These are phyloP conservation scores for Littorina saxatilis DNA, from an alignment of 1,140 invertebrate genomes.

Conservation along the genomic window DNA sequence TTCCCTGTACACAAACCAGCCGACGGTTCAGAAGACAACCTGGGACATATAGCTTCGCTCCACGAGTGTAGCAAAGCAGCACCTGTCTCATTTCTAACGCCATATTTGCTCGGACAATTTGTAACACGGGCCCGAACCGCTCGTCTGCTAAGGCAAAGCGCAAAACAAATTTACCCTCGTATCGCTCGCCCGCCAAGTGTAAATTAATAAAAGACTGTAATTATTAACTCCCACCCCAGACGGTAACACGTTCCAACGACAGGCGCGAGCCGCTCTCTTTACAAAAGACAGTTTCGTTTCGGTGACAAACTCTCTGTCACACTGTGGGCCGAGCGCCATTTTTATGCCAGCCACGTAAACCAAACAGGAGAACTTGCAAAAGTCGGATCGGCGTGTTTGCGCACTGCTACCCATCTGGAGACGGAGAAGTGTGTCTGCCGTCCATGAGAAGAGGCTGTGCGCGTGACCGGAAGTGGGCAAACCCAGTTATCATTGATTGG, in stretches of 20 bases:
- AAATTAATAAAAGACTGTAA: slow-evolving; percentile 42
- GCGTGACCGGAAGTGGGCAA: slow-evolving; percentile 27
- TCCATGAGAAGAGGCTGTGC: background rate
- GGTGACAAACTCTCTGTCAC: background rate
- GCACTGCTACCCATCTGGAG: slow-evolving; percentile 27
- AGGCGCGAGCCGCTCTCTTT: slow-evolving; percentile 8
- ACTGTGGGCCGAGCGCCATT: background rate
- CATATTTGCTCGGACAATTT: background rate
- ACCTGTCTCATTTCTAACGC: background rate
- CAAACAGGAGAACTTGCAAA: slow-evolving; percentile 31
- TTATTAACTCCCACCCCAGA: slow-evolving; percentile 23
- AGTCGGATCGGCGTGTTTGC: slow-evolving; percentile 31
- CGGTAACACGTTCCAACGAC: slow-evolving; percentile 11
- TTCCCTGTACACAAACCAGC: background rate
- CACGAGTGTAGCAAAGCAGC: too few relatives aligned
- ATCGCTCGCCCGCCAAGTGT: slow-evolving; percentile 6
- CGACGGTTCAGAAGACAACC: too few relatives aligned
- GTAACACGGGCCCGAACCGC: background rate
- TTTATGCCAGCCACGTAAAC: slow-evolving; percentile 31
- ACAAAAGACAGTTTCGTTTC: slow-evolving; percentile 23
- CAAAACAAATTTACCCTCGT: slow-evolving; percentile 31
- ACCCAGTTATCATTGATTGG: slow-evolving; percentile 35
- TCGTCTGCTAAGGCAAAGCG: background rate
- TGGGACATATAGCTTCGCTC: too few relatives aligned
- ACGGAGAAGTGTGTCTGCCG: background rate